Evolutionary conservation across 2,888 invertebrate genomes (phyloP).

Genomic region (Nysson spinosus): DNA sequence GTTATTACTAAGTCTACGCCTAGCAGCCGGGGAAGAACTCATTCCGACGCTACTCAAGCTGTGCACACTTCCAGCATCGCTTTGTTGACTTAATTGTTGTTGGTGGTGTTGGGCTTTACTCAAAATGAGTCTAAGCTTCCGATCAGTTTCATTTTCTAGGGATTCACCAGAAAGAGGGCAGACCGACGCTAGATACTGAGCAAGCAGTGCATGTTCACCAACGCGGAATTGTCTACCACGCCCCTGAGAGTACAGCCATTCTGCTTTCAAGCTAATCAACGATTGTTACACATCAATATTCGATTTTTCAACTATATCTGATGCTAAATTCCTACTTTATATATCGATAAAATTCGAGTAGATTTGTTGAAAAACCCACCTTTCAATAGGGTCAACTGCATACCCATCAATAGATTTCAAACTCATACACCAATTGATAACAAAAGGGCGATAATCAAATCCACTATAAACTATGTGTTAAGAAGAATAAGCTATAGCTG

Average conservation of each 20-base stretch:
- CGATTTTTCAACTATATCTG: constrained; percentile 8
- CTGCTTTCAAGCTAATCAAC: constrained; percentile 88
- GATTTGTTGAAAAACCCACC: constrained; percentile 79
- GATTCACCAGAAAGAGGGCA: constrained; percentile 92
- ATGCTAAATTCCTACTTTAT: constrained; percentile 12
- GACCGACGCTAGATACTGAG: constrained; percentile 89
- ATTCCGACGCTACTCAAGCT: constrained; percentile 70
- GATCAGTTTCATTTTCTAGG: constrained; percentile 90
- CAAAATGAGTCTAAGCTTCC: constrained; percentile 89
- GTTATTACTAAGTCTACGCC: constrained; percentile 77
- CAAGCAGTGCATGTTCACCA: constrained; percentile 89
- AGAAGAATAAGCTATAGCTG: constrained; percentile 68
- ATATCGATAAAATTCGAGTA: constrained; percentile 21
- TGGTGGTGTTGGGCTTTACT: constrained; percentile 95
- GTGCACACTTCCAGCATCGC: constrained; percentile 67
- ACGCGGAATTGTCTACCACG: constrained; percentile 91
- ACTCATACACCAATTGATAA: constrained; percentile 95
- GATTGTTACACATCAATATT: constrained; percentile 41
- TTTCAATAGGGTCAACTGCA: constrained; percentile 93
- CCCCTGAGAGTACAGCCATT: constrained; percentile 97
- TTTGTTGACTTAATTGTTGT: constrained; percentile 88
- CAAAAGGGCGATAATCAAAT: constrained; percentile 94
- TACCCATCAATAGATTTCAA: constrained; percentile 93
- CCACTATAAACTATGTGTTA: constrained; percentile 81
- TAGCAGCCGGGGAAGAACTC: constrained; percentile 78